Evolutionary conservation across 2,888 invertebrate genomes (phyloP).

Genomic region (Cosmia pyralina): DNA sequence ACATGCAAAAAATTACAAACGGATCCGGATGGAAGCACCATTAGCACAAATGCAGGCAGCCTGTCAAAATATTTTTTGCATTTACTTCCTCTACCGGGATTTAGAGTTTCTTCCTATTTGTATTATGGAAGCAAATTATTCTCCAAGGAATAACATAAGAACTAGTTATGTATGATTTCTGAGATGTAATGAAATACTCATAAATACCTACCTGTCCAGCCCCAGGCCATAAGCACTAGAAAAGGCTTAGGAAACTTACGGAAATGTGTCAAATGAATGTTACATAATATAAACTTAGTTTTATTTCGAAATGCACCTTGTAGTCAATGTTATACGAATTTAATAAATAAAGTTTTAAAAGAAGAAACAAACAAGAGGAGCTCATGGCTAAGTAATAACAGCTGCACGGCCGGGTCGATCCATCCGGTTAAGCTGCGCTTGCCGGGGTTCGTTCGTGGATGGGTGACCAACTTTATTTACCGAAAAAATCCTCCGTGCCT

Average conservation of each 20-base stretch:
- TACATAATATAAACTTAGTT: constrained; percentile 3
- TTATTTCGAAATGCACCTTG: neutral
- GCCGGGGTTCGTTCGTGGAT: too few relatives aligned
- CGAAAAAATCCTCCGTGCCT: too few relatives aligned
- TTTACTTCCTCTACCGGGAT: constrained; percentile 4
- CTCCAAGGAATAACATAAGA: constrained; percentile 11
- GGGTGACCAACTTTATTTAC: too few relatives aligned
- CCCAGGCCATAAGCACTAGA: neutral
- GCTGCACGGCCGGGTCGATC: too few relatives aligned
- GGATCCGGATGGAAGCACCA: constrained; percentile 8
- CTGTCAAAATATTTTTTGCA: constrained; percentile 35
- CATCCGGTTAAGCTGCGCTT: too few relatives aligned
- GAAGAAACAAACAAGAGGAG: neutral
- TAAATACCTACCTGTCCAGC: constrained; percentile 9
- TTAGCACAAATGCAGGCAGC: constrained; percentile 1
- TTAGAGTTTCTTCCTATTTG: neutral
- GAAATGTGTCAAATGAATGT: constrained; percentile 35
- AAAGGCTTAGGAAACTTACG: constrained; percentile 29
- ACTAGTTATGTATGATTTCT: neutral
- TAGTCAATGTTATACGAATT: too few relatives aligned
- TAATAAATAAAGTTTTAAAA: too few relatives aligned
- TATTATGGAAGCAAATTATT: constrained; percentile 13
- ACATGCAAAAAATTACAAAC: constrained; percentile 18
- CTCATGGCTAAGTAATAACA: too few relatives aligned
- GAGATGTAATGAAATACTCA: neutral